Conservation (phyloP, 2,797 vertebrate genomes). For the Brachymystax lenok region DNA sequence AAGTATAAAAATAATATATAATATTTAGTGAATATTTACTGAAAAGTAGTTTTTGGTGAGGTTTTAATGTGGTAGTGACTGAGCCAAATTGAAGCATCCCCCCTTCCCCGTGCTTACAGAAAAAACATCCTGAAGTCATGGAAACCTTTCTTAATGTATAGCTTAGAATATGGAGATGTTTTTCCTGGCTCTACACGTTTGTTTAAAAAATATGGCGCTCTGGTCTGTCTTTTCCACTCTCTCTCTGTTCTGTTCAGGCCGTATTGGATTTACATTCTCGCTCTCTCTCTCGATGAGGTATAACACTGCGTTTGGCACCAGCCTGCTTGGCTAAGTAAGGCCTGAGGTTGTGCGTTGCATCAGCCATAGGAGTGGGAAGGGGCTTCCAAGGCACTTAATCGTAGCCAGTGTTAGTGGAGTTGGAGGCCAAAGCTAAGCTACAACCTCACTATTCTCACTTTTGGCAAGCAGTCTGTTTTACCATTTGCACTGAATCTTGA, state of each 20-base stretch:
- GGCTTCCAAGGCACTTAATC: slow-evolving; percentile 30
- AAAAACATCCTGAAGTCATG: slow-evolving; percentile 5
- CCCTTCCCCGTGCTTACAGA: slow-evolving; percentile 22
- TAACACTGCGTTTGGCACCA: slow-evolving; percentile 39
- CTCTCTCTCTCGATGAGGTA: slow-evolving; percentile 29
- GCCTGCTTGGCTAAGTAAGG: slow-evolving; percentile 21
- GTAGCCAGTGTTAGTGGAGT: slow-evolving; percentile 45
- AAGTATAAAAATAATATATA: slow-evolving; percentile 4
- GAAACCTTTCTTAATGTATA: slow-evolving; percentile 2
- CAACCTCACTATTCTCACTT: slow-evolving; percentile 39
- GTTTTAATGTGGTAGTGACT: slow-evolving; percentile 33
- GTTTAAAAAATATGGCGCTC: slow-evolving; percentile 2
- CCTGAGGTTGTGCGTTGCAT: slow-evolving; percentile 41
- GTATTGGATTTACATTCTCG: background rate
- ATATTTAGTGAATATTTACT: slow-evolving; percentile 38
- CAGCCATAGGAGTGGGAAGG: slow-evolving; percentile 39
- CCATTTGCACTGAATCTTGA: slow-evolving; percentile 21
- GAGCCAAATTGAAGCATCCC: slow-evolving; percentile 47
- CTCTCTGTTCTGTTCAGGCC: background rate
- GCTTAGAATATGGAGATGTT: background rate
- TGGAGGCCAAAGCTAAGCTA: slow-evolving; percentile 47
- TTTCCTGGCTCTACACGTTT: slow-evolving; percentile 1
- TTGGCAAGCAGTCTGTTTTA: slow-evolving; percentile 38
- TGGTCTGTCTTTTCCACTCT: background rate
- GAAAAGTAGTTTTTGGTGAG: slow-evolving; percentile 45